These are phyloP conservation scores for Mustelus asterias DNA, from an alignment of 2,113 vertebrate species.

Conservation along the genomic window DNA sequence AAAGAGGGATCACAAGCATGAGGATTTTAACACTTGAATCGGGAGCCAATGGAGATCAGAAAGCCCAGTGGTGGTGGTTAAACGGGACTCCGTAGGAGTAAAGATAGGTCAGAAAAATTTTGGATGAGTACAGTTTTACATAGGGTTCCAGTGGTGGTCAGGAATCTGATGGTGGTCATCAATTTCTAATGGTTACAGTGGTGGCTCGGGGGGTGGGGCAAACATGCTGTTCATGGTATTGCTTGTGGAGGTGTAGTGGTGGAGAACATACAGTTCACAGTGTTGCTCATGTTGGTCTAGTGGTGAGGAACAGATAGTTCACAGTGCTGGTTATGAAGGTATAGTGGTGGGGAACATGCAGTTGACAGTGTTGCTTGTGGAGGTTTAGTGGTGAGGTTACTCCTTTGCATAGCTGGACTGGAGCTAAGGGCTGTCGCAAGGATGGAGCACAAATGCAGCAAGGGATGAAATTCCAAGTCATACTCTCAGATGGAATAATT, in stretches of 20 bases:
- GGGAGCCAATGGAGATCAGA: too few species aligned
- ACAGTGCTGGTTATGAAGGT: too few species aligned
- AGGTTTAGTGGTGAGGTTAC: not conserved
- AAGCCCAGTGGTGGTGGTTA: not conserved
- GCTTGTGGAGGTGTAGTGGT: too few species aligned
- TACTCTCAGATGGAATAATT: not conserved
- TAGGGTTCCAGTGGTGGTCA: not conserved
- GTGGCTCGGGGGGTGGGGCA: not conserved
- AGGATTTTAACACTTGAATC: not conserved
- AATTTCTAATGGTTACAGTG: not conserved
- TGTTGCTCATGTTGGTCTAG: too few species aligned
- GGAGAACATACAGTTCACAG: too few species aligned
- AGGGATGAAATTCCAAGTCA: not conserved
- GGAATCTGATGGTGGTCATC: not conserved
- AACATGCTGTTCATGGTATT: not conserved
- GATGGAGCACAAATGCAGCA: not conserved
- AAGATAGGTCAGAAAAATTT: not conserved
- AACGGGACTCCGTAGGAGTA: not conserved
- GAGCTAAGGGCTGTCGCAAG: not conserved
- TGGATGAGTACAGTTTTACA: not conserved
- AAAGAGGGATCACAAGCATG: not conserved
- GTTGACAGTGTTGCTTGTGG: not conserved
- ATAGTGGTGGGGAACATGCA: not conserved
- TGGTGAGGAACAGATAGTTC: too few species aligned
- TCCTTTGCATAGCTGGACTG: not conserved